Percentiles rank a stretch among this genome's conserved stretches.
Evolutionary conservation across 2,113 vertebrate species (phyloP).

Genomic region (Casuarius casuarius): DNA sequence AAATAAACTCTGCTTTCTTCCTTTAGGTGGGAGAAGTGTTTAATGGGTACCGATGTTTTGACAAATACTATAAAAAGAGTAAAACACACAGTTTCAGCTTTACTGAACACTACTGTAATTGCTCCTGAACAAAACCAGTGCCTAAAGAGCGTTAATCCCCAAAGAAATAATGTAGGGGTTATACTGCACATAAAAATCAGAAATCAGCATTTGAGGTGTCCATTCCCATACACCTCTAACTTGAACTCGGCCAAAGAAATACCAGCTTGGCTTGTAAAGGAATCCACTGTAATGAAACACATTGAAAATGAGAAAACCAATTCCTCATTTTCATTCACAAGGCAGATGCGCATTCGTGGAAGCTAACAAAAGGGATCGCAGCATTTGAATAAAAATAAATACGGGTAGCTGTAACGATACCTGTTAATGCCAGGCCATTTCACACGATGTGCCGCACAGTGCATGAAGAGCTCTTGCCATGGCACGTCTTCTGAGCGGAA

Average conservation of each 20-base stretch:
- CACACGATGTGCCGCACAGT: not conserved
- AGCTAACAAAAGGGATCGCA: not conserved
- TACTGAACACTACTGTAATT: not conserved
- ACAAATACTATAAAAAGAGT: not conserved
- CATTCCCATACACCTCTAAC: not conserved
- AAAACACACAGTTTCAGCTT: not conserved
- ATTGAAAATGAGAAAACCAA: conserved; percentile 45
- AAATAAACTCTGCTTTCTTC: conserved; percentile 17
- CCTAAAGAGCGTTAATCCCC: not conserved
- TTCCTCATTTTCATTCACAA: conserved; percentile 11
- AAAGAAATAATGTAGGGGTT: not conserved
- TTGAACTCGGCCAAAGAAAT: conserved; percentile 37
- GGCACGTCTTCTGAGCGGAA: not conserved
- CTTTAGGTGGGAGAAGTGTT: conserved; percentile 9
- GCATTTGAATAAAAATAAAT: conserved; percentile 17
- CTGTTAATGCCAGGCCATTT: not conserved
- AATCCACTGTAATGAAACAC: conserved; percentile 48
- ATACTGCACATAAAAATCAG: not conserved
- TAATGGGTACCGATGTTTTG: not conserved
- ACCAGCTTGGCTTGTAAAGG: conserved; percentile 44
- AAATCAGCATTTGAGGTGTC: conserved; percentile 21
- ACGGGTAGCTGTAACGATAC: not conserved
- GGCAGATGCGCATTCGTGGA: not conserved
- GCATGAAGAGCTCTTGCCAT: not conserved
- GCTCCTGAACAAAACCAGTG: not conserved